These are phyloP conservation scores for Cryptotermes secundus DNA, from an alignment of 1,140 invertebrate species.

Conservation along the genomic window DNA sequence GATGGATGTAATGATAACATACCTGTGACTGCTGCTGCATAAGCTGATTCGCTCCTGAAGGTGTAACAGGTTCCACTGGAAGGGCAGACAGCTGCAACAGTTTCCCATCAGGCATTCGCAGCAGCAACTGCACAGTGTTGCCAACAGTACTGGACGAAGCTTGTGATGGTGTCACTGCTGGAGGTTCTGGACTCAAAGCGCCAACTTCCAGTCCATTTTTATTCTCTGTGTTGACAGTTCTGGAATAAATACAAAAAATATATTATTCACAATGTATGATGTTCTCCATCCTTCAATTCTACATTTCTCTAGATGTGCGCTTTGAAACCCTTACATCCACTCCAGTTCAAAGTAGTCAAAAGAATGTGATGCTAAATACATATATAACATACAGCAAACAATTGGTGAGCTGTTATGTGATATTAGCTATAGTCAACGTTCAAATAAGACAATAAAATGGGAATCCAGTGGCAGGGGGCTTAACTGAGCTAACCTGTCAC, in stretches of 20 bases:
- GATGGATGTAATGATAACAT: not conserved
- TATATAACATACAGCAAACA: too few species aligned
- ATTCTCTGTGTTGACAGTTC: not conserved
- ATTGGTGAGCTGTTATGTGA: too few species aligned
- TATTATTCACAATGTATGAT: too few species aligned
- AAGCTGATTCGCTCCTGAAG: not conserved
- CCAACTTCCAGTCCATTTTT: not conserved
- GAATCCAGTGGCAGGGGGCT: too few species aligned
- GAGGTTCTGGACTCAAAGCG: not conserved
- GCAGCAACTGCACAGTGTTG: slow-evolving; percentile 50
- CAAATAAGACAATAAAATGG: too few species aligned
- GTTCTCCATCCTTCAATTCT: too few species aligned
- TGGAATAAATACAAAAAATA: not conserved
- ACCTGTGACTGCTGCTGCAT: not conserved
- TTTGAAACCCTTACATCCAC: too few species aligned
- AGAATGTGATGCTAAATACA: too few species aligned
- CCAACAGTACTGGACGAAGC: not conserved
- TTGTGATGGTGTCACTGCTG: not conserved
- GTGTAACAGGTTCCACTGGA: not conserved
- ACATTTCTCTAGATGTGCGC: too few species aligned
- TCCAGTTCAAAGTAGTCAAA: too few species aligned
- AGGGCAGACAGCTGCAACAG: slow-evolving; percentile 48
- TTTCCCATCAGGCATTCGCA: slow-evolving; percentile 54
- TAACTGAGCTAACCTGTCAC: too few species aligned
- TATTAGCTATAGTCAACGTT: too few species aligned